These are phyloP conservation scores for Misgurnus mizolepis DNA, from an alignment of 2,113 vertebrate species.

Conservation along the genomic window DNA sequence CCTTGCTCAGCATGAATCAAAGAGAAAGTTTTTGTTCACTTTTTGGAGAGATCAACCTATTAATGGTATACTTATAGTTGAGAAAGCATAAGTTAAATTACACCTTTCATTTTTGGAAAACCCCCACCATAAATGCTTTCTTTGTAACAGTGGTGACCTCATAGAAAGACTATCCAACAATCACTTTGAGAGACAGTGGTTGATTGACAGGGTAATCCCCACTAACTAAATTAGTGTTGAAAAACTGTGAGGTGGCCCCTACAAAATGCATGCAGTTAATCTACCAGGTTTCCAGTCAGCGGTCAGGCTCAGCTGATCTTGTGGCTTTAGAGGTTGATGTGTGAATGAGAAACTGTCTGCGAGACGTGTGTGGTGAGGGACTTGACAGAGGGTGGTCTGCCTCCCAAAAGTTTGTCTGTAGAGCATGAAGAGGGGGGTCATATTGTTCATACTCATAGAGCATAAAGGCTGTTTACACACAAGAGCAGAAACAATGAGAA, in stretches of 20 bases:
- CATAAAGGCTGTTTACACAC: slow-evolving; percentile 40
- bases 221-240: slow-evolving; percentile 29
- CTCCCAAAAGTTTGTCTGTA: slow-evolving; percentile 46
- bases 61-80: no score
- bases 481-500: slow-evolving; percentile 9
- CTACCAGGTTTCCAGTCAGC: slow-evolving; percentile 27
- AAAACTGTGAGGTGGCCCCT: not conserved
- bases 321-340: slow-evolving; percentile 44
- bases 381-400: slow-evolving; percentile 46
- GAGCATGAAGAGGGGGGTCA: slow-evolving; percentile 25
- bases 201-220: slow-evolving; percentile 42
- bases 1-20: no score
- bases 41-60: no score
- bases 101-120: slow-evolving; percentile 17
- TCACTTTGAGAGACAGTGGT: not conserved
- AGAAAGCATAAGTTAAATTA: no score
- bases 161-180: not conserved
- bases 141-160: not conserved
- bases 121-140: not conserved
- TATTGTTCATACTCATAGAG: slow-evolving; percentile 50
- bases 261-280: slow-evolving; percentile 16
- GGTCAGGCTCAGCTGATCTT: slow-evolving; percentile 43
- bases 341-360: slow-evolving; percentile 36
- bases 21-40: no score
- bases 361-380: slow-evolving; percentile 34